Evolutionary conservation across 1,140 invertebrate species (phyloP).

Genomic region (Leptinotarsa texana): DNA sequence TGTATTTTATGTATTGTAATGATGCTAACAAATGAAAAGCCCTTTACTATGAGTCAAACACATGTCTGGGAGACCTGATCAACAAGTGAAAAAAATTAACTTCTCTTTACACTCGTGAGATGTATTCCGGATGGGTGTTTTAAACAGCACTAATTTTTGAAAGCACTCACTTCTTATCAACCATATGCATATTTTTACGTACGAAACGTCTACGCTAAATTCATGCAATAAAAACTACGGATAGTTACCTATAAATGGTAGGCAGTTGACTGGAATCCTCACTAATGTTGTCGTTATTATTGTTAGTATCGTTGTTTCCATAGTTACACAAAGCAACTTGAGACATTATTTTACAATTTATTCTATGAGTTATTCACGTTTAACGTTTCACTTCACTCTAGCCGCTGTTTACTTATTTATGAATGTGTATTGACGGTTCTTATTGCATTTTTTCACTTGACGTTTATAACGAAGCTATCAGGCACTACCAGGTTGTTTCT

Average conservation of each 20-base stretch:
- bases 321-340: constrained; percentile 56
- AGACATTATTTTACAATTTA: constrained; percentile 52
- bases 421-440: constrained; percentile 23
- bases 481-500: constrained; percentile 38
- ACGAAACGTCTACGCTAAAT: background rate
- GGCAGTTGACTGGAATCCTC: constrained; percentile 78
- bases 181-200: no score
- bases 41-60: no score
- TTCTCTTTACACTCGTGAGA: no score
- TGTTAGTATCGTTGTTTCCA: constrained; percentile 67
- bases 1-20: no score
- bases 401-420: background rate
- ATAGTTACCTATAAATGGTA: constrained; percentile 76
- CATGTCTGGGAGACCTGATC: no score
- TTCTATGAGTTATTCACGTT: background rate
- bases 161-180: no score
- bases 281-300: constrained; percentile 75
- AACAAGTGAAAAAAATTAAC: no score
- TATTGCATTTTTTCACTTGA: constrained; percentile 9
- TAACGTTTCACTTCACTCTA: background rate
- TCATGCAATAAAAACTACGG: background rate
- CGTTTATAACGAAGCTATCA: constrained; percentile 28
- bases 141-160: no score
- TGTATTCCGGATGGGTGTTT: no score
- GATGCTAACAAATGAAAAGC: no score